Conservation (phyloP, 2,113 vertebrate species). For the Tupaia tana region DNA sequence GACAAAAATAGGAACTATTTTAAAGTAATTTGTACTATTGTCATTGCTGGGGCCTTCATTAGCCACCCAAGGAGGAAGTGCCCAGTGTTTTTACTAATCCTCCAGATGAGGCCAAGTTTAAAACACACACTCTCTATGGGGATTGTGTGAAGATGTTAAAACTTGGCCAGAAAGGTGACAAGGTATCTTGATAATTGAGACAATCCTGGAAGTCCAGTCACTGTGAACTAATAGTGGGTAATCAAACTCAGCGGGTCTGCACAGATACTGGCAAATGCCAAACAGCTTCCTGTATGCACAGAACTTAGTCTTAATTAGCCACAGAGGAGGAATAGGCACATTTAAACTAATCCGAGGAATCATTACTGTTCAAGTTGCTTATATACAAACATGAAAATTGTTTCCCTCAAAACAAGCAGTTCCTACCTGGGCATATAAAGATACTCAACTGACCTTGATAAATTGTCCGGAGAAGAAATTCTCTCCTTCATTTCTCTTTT, state of each 20-base stretch:
- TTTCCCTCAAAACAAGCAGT: constrained; percentile 21
- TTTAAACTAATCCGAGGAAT: constrained; percentile 72
- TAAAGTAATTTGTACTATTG: constrained; percentile 68
- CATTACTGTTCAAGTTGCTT: constrained; percentile 63
- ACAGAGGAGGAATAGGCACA: constrained; percentile 69
- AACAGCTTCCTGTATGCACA: constrained; percentile 62
- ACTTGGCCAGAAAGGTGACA: constrained; percentile 74
- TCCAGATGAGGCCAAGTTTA: constrained; percentile 56
- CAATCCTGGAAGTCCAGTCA: constrained; percentile 70
- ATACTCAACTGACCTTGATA: constrained; percentile 19
- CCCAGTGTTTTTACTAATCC: constrained; percentile 65
- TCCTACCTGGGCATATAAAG: neutral
- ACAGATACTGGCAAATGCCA: constrained; percentile 73
- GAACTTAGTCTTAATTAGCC: constrained; percentile 73
- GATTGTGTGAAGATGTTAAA: constrained; percentile 69
- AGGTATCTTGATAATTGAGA: constrained; percentile 72
- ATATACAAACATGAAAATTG: constrained; percentile 55
- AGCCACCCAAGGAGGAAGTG: constrained; percentile 69
- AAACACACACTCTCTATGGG: constrained; percentile 46
- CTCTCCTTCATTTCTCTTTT: neutral
- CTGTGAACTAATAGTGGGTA: constrained; percentile 64
- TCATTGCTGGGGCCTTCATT: constrained; percentile 65
- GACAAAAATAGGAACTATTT: constrained; percentile 75
- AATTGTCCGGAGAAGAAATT: neutral
- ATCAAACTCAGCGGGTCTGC: constrained; percentile 71